Conservation (phyloP, 2,113 vertebrate species). For the Gobiocypris rarus region DNA sequence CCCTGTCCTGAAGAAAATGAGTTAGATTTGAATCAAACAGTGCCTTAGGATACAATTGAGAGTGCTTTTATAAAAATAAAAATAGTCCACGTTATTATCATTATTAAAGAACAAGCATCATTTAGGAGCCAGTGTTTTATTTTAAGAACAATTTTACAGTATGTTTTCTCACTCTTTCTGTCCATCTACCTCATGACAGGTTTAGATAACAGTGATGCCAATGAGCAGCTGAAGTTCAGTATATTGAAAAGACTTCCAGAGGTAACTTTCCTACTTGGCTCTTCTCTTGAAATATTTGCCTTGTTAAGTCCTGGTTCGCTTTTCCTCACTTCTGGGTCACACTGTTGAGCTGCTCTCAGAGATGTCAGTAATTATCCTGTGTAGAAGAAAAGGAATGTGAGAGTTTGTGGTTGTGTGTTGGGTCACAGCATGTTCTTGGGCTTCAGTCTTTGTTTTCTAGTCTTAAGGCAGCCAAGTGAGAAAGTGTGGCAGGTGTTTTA, state of each 20-base stretch:
- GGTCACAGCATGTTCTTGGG: background rate
- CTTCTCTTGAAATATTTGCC: background rate
- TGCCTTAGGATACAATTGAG: background rate
- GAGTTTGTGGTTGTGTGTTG: background rate
- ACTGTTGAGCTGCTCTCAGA: slow-evolving; percentile 12
- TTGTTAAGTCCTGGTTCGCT: background rate
- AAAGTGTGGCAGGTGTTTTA: background rate
- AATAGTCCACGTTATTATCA: background rate
- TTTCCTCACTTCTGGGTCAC: background rate
- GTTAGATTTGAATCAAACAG: background rate
- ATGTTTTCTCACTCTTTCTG: background rate
- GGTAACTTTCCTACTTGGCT: slow-evolving; percentile 71
- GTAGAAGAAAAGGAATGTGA: slow-evolving; percentile 16
- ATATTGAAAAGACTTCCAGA: slow-evolving; percentile 88
- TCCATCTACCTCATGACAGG: slow-evolving; percentile 72
- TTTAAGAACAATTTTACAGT: background rate
- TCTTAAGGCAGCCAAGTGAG: slow-evolving; percentile 12
- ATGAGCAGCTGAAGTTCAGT: slow-evolving; percentile 76
- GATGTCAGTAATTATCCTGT: slow-evolving; percentile 40
- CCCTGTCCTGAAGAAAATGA: background rate
- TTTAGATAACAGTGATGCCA: slow-evolving; percentile 85
- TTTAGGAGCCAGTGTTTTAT: background rate
- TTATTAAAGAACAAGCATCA: background rate
- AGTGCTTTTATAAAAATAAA: background rate
- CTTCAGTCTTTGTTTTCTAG: background rate